These are phyloP conservation scores for Corythoichthys haematopterus DNA, from an alignment of 2,113 vertebrate genomes.

Conservation along the genomic window DNA sequence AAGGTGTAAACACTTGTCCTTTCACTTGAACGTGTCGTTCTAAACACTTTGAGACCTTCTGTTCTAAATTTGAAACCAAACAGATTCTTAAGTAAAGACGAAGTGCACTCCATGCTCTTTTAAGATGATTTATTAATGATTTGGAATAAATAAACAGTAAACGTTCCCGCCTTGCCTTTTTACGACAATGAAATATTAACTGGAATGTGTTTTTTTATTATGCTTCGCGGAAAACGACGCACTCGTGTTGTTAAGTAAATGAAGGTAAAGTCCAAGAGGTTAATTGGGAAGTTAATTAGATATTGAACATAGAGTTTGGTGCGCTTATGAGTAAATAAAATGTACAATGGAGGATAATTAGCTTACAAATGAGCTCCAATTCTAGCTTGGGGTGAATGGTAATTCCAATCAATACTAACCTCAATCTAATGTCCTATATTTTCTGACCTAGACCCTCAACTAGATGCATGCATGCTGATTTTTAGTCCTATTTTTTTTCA, in stretches of 20 bases:
- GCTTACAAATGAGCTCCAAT: constrained; percentile 36
- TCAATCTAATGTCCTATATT: constrained; percentile 8
- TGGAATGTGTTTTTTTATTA: background rate
- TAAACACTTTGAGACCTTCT: background rate
- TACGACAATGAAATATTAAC: background rate
- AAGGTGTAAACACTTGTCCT: background rate
- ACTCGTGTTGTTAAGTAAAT: constrained; percentile 16
- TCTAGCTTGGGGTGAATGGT: constrained; percentile 46
- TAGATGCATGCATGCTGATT: background rate
- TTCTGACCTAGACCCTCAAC: constrained; percentile 24
- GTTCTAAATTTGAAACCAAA: background rate
- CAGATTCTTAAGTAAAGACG: background rate
- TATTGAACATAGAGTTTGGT: constrained; percentile 40
- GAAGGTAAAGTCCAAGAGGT: constrained; percentile 33
- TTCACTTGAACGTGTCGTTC: background rate
- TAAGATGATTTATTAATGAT: background rate
- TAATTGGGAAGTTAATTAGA: constrained; percentile 50
- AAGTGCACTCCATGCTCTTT: background rate
- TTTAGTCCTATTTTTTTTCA: background rate
- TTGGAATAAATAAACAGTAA: background rate
- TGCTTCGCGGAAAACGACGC: background rate
- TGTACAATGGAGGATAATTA: constrained; percentile 19
- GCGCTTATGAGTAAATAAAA: constrained; percentile 22
- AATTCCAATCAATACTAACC: constrained; percentile 54
- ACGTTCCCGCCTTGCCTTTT: background rate